phyloP scores from a whole-genome alignment of 2,797 vertebrate species.

The Euphonia xanthogaster region DNA sequence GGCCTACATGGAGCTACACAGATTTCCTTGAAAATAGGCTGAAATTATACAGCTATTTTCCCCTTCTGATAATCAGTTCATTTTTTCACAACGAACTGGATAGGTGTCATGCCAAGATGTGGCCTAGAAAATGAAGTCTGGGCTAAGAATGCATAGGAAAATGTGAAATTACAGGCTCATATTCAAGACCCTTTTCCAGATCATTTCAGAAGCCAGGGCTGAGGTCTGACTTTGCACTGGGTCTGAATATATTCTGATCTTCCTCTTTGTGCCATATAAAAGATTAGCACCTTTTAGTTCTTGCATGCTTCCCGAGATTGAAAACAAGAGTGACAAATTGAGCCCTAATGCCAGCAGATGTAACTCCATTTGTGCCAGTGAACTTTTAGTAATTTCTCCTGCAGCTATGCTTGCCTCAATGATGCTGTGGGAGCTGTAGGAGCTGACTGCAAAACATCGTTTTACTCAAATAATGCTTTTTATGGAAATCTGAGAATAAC shows the following conservation, averaged over 20 bases:
- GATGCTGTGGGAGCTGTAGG: background rate
- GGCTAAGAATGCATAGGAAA: background rate
- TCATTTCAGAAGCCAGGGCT: background rate
- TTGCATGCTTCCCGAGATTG: background rate
- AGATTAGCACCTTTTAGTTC: background rate
- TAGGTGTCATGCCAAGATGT: background rate
- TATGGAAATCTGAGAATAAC: background rate
- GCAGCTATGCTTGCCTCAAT: background rate
- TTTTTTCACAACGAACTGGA: background rate
- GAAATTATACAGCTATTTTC: background rate
- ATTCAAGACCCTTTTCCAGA: background rate
- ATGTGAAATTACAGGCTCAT: background rate
- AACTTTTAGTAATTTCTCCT: background rate
- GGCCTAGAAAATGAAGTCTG: background rate
- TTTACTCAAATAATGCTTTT: background rate
- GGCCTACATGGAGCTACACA: background rate
- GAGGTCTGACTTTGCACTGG: background rate
- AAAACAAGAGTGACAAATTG: conserved; percentile 28
- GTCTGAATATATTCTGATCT: background rate
- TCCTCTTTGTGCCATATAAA: background rate
- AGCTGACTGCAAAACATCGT: background rate
- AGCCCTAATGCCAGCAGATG: conserved; percentile 9
- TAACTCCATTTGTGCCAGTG: background rate
- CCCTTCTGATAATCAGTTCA: background rate
- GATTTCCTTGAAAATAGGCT: background rate